Evolutionary conservation across 2,888 invertebrate genomes (phyloP), one percentile per base, ranked within the genome.

Genomic region (Petrophora chlorosata): DNA sequence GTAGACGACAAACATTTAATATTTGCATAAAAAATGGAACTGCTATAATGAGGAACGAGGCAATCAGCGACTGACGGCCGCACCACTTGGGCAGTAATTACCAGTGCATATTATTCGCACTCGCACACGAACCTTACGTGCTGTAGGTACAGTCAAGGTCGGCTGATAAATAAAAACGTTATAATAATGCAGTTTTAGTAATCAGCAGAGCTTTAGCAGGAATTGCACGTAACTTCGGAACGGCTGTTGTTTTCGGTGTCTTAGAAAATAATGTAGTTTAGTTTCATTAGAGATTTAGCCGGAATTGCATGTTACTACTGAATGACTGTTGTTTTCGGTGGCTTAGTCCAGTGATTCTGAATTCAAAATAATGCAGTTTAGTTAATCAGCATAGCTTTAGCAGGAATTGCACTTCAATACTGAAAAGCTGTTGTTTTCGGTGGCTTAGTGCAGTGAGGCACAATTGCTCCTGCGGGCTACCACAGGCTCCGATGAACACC

Each of bases 61-160:
- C 12, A n/a, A n/a, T n/a, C n/a, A n/a, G n/a, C n/a, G n/a, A n/a
- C n/a, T n/a, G n/a, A 25, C 25, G 30, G 19, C 22, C 38, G 25
- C 32, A 14, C n/a, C 16, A 5, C 16, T 9, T 12, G 26, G 5
- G 33, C 19, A 33, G 38, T 36, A 22, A 45, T 26, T 8, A 45
- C n/a, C n/a, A 33, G 14, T 47, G 35, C 47, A 47, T 34, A 16
- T 34, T 39, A 41, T 29, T 5, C 23, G 12, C 9, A 5, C 44
- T 5, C 23, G 12, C 9, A 5, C 44, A 36, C 23, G 36, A 40
- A 35, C 40, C 25, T 33, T 19, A 35, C 47, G 35, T 47, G 47
- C 47, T 29, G 35, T n/a, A n/a, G n/a, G n/a, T n/a, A 9, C 7
- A 13, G 9, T 41, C 29, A 47, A 46, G 39, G 46, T 22, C 28